Conservation (phyloP, 2,113 vertebrate genomes). For the Pedetes capensis region DNA sequence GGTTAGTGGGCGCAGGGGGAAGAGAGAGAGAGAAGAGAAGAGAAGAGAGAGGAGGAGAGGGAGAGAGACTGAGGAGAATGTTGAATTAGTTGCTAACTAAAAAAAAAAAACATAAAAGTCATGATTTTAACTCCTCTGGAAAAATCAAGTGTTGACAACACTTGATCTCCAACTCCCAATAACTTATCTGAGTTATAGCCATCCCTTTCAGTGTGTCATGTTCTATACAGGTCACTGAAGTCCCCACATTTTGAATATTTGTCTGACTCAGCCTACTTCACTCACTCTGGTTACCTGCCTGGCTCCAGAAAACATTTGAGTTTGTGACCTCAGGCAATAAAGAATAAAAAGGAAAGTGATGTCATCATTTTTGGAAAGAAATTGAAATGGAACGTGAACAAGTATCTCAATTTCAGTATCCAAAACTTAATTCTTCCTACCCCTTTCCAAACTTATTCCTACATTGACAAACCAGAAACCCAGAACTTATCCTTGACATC, state of each 20-base stretch:
- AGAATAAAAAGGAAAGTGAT: neutral
- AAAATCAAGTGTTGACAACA: neutral
- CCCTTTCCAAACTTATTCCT: neutral
- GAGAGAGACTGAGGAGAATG: neutral
- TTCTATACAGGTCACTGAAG: neutral
- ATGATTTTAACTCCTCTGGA: neutral
- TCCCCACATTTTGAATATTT: neutral
- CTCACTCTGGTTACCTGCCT: neutral
- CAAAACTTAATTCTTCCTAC: neutral
- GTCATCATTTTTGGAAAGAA: neutral
- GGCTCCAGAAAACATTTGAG: neutral
- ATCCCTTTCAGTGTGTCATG: neutral
- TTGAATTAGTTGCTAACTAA: slow-evolving; percentile 12
- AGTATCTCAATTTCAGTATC: neutral
- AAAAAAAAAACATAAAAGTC: neutral
- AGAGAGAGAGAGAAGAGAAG: neutral
- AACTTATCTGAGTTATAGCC: neutral
- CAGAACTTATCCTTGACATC: neutral
- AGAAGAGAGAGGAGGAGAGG: neutral
- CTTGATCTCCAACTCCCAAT: neutral
- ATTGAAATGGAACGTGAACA: neutral
- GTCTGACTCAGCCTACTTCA: neutral
- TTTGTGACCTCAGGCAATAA: neutral
- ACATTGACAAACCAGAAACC: slow-evolving; percentile 12
- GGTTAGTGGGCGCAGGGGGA: no score